phyloP scores from a whole-genome alignment of 2,113 vertebrate species.

The Sapayoa aenigma region DNA sequence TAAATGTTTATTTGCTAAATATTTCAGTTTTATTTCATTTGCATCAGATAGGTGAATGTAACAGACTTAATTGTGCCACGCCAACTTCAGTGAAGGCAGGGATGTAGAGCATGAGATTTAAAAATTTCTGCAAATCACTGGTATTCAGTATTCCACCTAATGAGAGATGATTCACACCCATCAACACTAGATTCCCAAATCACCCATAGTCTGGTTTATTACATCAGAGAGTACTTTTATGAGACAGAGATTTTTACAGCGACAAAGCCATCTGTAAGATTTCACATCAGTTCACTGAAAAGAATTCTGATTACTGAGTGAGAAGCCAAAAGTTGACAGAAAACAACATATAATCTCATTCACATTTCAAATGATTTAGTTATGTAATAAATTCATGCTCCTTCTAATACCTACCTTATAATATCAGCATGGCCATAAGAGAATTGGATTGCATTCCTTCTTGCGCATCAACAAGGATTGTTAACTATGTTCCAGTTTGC shows the following conservation, averaged over 20 bases:
- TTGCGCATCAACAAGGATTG: not conserved
- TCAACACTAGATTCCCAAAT: not conserved
- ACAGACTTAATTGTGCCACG: not conserved
- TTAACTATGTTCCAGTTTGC: not conserved
- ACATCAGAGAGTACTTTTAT: not conserved
- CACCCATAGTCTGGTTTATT: not conserved
- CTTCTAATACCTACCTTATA: not conserved
- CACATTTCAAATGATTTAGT: not conserved
- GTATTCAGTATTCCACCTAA: not conserved
- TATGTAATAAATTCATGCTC: not conserved
- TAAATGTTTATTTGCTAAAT: not conserved
- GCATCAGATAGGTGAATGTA: not conserved
- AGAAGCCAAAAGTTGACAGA: not conserved
- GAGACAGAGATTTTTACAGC: not conserved
- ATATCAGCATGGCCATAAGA: not conserved
- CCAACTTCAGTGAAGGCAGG: not conserved
- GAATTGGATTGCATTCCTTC: not conserved
- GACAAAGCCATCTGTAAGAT: not conserved
- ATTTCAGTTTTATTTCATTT: not conserved
- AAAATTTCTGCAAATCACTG: not conserved
- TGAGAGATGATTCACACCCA: not conserved
- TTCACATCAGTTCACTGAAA: not conserved
- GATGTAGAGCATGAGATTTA: not conserved
- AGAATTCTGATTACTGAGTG: not conserved
- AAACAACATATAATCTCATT: not conserved